These are phyloP conservation scores for Thyatira batis DNA, from an alignment of 2,888 invertebrate genomes.

Conservation along the genomic window DNA sequence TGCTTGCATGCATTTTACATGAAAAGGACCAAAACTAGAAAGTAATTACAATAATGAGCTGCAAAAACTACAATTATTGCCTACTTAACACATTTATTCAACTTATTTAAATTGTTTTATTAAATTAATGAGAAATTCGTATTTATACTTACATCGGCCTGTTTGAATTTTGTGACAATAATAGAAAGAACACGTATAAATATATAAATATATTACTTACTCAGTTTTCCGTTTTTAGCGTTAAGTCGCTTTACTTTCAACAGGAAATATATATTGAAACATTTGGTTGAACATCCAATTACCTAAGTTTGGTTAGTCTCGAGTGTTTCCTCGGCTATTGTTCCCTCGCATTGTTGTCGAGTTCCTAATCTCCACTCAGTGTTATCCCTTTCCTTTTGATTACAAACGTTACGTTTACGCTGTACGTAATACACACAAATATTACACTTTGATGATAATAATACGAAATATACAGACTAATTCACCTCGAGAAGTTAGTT, in stretches of 20 bases:
- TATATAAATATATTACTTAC: too few species aligned
- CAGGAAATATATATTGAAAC: slow-evolving; percentile 11
- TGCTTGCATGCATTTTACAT: not conserved
- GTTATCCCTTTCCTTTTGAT: not conserved
- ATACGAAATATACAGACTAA: not conserved
- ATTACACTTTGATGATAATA: not conserved
- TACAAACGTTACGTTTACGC: not conserved
- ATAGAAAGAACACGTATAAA: too few species aligned
- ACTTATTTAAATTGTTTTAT: too few species aligned
- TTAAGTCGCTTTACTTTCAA: slow-evolving; percentile 11
- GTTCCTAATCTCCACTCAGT: slow-evolving; percentile 23
- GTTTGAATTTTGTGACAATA: too few species aligned
- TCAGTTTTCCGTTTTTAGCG: not conserved
- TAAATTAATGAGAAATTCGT: too few species aligned
- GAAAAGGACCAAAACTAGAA: too few species aligned
- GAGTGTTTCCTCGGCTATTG: slow-evolving; percentile 26
- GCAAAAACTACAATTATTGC: too few species aligned
- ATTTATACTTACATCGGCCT: too few species aligned
- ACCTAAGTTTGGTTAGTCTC: slow-evolving; percentile 29
- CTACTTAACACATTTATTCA: too few species aligned
- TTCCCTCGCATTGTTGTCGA: slow-evolving; percentile 27
- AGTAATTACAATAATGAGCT: too few species aligned
- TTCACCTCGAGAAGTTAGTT: not conserved
- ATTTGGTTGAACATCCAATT: slow-evolving; percentile 25
- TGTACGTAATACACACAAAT: not conserved